A percentile compares a stretch with the other conserved stretches of the same genome.
These are phyloP conservation scores for Drosophila subsilvestris DNA, from an alignment of 2,888 invertebrate species.

Conservation along the genomic window DNA sequence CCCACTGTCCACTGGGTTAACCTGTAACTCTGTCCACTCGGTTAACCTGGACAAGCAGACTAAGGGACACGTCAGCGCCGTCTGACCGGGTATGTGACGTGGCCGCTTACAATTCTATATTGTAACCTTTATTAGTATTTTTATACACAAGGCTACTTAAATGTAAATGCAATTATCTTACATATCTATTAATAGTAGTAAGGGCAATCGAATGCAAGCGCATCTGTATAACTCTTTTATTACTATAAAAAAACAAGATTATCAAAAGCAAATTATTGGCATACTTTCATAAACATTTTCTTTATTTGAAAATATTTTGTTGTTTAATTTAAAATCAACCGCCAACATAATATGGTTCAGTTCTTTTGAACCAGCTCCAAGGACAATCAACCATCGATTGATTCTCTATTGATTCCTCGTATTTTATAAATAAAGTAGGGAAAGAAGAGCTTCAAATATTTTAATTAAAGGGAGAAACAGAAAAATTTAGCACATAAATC, in stretches of 20 bases:
- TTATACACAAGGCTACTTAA: slow-evolving; percentile 5
- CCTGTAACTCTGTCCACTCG: too few relatives aligned
- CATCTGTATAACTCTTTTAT: not conserved
- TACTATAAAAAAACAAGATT: too few relatives aligned
- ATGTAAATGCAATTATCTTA: slow-evolving; percentile 11
- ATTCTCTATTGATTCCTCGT: too few relatives aligned
- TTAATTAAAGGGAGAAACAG: too few relatives aligned
- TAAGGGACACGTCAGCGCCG: slow-evolving; percentile 75
- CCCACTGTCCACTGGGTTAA: slow-evolving; percentile 15
- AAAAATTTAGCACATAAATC: too few relatives aligned
- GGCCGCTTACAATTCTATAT: slow-evolving; percentile 41
- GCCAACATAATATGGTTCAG: not conserved
- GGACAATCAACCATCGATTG: not conserved
- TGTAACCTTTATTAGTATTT: slow-evolving; percentile 23
- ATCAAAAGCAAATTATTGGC: too few relatives aligned
- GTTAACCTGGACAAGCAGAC: slow-evolving; percentile 11
- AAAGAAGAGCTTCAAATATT: too few relatives aligned
- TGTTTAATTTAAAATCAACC: not conserved
- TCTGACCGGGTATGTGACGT: slow-evolving; percentile 23
- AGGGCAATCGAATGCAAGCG: not conserved
- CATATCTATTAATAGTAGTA: not conserved
- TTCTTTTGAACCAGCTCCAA: not conserved
- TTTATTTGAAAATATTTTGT: not conserved
- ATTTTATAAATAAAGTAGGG: too few relatives aligned
- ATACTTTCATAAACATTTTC: too few relatives aligned